phyloP scores from a whole-genome alignment of 2,888 invertebrate genomes.

The Chironomus riparius region DNA sequence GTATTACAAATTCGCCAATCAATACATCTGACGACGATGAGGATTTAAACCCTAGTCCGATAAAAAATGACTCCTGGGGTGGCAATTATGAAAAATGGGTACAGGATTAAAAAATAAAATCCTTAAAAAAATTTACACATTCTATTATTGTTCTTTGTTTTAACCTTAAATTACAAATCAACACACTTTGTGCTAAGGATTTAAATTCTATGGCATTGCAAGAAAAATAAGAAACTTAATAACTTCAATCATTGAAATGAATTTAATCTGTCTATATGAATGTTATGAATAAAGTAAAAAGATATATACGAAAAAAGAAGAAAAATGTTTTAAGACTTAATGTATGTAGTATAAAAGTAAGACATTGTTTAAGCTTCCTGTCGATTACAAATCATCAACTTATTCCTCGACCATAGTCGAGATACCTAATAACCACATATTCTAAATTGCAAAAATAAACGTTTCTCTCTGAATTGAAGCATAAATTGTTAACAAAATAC shows the following conservation, averaged over 20 bases:
- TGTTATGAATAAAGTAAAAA: no score
- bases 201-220: not conserved
- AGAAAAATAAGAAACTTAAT: no score
- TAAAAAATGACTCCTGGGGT: slow-evolving; percentile 26
- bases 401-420: not conserved
- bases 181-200: not conserved
- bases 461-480: not conserved
- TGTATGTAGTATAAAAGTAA: not conserved
- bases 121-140: no score
- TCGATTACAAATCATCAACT: not conserved
- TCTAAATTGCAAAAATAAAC: not conserved
- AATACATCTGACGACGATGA: slow-evolving; percentile 30
- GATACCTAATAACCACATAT: not conserved
- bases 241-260: not conserved
- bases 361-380: not conserved
- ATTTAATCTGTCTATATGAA: not conserved
- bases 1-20: slow-evolving; percentile 29
- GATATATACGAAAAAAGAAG: not conserved
- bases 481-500: not conserved
- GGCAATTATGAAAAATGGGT: slow-evolving; percentile 29
- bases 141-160: not conserved
- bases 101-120: slow-evolving; percentile 19
- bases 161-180: no score
- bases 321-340: not conserved
- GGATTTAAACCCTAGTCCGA: not conserved